phyloP scores from a whole-genome alignment of 1,140 invertebrate species.

The Euura saliciscinereae region DNA sequence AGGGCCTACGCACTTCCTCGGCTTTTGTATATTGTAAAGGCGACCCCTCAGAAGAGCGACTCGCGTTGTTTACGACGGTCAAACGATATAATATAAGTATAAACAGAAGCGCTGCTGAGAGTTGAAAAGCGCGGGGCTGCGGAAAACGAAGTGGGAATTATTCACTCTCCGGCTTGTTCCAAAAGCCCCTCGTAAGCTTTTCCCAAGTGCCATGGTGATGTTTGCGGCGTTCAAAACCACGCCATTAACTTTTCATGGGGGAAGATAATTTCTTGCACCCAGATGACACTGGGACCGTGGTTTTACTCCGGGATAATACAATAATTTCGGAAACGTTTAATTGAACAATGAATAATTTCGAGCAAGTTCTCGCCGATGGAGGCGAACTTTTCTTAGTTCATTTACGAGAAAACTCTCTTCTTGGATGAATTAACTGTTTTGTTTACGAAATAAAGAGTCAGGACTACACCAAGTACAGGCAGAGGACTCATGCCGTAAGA shows the following conservation, averaged over 20 bases:
- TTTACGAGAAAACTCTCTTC: not conserved
- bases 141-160: not conserved
- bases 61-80: not conserved
- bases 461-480: not conserved
- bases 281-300: too few species aligned
- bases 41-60: not conserved
- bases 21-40: not conserved
- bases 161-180: not conserved
- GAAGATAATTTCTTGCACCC: too few species aligned
- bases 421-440: not conserved
- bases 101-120: not conserved
- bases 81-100: conserved; percentile 4
- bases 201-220: not conserved
- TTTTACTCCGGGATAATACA: too few species aligned
- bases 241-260: not conserved
- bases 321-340: too few species aligned
- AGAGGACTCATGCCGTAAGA: too few species aligned
- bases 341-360: too few species aligned
- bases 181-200: not conserved
- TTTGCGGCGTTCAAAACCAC: not conserved
- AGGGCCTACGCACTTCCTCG: not conserved
- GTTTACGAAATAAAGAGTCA: not conserved
- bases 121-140: not conserved
- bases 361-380: too few species aligned
- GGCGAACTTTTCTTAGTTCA: too few species aligned